Percentiles rank a stretch among this genome's conserved stretches.
These are phyloP conservation scores for Cygnus buccinator DNA, from an alignment of 2,113 vertebrate species.

Conservation along the genomic window DNA sequence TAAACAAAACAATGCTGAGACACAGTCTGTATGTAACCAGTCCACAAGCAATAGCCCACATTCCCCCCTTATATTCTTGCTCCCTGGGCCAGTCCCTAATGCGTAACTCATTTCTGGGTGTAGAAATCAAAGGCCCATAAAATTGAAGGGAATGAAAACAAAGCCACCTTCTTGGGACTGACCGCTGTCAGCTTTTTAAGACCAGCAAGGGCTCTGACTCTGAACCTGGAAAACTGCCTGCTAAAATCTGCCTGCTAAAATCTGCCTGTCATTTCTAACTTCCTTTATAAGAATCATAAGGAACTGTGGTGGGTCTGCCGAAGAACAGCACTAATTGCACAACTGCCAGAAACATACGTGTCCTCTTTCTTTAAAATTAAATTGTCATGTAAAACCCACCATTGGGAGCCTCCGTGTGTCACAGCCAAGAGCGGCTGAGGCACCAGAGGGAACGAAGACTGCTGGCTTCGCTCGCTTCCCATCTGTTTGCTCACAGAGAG, in stretches of 20 bases:
- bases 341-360: background rate
- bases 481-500: background rate
- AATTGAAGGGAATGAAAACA: background rate
- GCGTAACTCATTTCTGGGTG: background rate
- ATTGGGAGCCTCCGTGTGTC: background rate
- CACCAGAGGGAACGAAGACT: background rate
- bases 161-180: background rate
- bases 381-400: constrained; percentile 34
- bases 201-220: background rate
- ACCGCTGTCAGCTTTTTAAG: background rate
- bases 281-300: background rate
- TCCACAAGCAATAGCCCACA: background rate
- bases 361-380: constrained; percentile 56
- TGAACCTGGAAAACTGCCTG: background rate
- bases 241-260: background rate
- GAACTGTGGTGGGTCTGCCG: background rate
- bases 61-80: background rate
- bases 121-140: background rate
- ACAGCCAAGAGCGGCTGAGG: constrained; percentile 13
- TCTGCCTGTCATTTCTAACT: background rate
- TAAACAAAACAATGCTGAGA: background rate
- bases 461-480: background rate
- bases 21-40: background rate
- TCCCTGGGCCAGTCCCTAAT: background rate
- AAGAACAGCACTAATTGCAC: constrained; percentile 2